Base-by-base conservation (phyloP, 2,113 vertebrate species). In the Myiagra hebetior region DNA sequence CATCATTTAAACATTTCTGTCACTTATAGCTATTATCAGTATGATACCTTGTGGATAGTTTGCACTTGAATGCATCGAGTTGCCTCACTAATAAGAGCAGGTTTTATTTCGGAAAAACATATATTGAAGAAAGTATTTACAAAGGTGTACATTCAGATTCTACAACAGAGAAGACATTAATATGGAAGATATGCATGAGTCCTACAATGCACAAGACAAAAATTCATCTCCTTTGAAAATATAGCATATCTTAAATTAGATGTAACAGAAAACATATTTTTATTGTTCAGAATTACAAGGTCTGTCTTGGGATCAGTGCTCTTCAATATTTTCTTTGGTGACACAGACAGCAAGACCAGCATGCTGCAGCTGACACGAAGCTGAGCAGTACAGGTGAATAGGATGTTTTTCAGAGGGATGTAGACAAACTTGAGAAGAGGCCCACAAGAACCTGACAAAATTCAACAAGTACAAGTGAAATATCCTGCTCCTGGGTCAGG, bases 401-500 rank as follows among this genome's bases (percentile, higher is more conserved):
- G 17, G 30, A 47, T 23, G 30, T 26, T n/a, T 56, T 56, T 6
- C 49, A 79, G 57, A 72, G 11, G 31, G 4, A 55, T 9, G 24
- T 14, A 30, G n/a, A 63, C 41, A 79, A 47, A 13, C 11, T 41
- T 41, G 10, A 63, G 20, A 63, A 24, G 30, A 30, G 10, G 11
- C 24, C 15, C 7, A 26, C 11, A 55, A 72, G 20, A 49, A 56
- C 24, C 6, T 41, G 30, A 72, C 4, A 11, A 63, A 47, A 7
- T 47, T 87, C 33, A 30, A 39, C 13, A n/a, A 44, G 28, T 4
- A n/a, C 63, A n/a, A 26, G 11, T 22, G 57, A 41, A 80, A 31
- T 8, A 26, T 50, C 35, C 31, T 64, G 30, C 11, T 31, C 7
- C 50, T 22, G 21, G 6, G 3, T 13, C 1, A 0, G 9, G 7